Evolutionary conservation across 2,888 invertebrate genomes (phyloP), one percentile per base, ranked within the genome.

Genomic region (Rapana venosa): DNA sequence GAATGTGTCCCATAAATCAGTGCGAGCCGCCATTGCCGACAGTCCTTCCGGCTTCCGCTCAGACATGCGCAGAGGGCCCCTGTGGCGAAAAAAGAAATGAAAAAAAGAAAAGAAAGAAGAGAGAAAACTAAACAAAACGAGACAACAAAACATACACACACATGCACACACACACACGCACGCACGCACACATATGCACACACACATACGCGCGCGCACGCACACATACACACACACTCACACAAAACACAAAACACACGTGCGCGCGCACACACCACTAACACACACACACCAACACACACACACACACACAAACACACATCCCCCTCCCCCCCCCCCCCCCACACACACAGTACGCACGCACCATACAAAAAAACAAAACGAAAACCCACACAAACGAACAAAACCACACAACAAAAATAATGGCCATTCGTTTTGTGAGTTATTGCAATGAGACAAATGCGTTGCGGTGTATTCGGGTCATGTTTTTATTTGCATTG

Each of bases 241-340:
- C 66, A n/a, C n/a, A n/a, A n/a, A n/a, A n/a, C n/a, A n/a, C n/a
- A n/a, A n/a, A n/a, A n/a, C n/a, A n/a, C n/a, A n/a, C n/a, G n/a
- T n/a, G 8, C 47, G 47, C 47, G 8, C 47, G 47, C n/a, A n/a
- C 47, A n/a, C n/a, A n/a, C n/a, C n/a, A n/a, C n/a, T n/a, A n/a
- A n/a, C n/a, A n/a, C 81, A 81, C 81, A 81, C 81, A 81, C 81
- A 35, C 81, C n/a, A n/a, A 81, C 47, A 47, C 47, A 47, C 47
- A 35, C 81, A 81, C 81, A 81, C 81, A 81, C 81, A 81, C 30
- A 32, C 32, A 32, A 8, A 32, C 79, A 79, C 79, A 30, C 79
- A 79, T 26, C n/a, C 8, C 61, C 17, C 61, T 61, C 61, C 17
- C 61, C 17, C 61, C 17, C 61, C 17, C 61, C 17, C 61, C 17